phyloP scores from a whole-genome alignment of 2,113 vertebrate species.

The Myiozetetes cayanensis region DNA sequence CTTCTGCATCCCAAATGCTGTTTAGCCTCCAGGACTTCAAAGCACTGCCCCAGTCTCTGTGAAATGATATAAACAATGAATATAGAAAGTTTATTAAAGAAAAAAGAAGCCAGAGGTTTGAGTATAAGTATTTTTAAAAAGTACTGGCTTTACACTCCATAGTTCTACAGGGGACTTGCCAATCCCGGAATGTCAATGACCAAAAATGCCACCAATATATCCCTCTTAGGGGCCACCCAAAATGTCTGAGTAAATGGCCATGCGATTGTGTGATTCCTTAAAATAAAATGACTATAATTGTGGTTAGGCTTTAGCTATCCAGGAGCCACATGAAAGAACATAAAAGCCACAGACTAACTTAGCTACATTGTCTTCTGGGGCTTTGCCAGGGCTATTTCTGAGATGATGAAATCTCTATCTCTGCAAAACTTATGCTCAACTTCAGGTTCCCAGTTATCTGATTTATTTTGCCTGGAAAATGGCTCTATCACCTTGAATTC shows the following conservation, averaged over 20 bases:
- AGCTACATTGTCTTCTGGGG: constrained; percentile 45
- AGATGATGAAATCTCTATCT: constrained; percentile 56
- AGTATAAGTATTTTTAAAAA: not conserved
- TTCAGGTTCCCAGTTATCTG: not conserved
- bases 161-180: constrained; percentile 23
- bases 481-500: not conserved
- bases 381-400: constrained; percentile 55
- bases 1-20: not conserved
- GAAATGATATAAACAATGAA: not conserved
- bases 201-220: constrained; percentile 33
- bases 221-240: constrained; percentile 58
- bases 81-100: not conserved
- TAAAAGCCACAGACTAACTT: constrained; percentile 65
- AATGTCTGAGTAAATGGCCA: constrained; percentile 28
- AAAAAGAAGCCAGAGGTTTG: not conserved
- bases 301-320: constrained; percentile 51
- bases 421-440: not conserved
- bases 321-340: constrained; percentile 58
- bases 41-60: not conserved
- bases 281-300: constrained; percentile 69
- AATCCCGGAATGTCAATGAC: not conserved
- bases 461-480: constrained; percentile 31
- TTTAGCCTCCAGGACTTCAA: not conserved
- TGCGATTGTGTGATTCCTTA: constrained; percentile 54
- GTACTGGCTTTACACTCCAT: not conserved